phyloP scores from a whole-genome alignment of 2,113 vertebrate genomes.

The Entelurus aequoreus region DNA sequence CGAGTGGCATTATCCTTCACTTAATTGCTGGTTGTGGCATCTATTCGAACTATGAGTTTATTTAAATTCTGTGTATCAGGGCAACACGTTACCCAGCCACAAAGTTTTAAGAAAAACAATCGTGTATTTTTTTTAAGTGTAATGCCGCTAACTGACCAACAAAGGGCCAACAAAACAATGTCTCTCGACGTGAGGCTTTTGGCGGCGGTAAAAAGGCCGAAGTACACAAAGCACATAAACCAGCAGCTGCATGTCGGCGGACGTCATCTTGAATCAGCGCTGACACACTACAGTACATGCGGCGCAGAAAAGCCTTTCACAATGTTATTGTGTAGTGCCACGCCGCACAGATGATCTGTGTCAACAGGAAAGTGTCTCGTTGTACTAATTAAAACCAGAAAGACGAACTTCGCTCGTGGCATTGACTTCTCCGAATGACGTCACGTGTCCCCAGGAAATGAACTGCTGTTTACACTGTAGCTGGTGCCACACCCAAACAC shows the following conservation, averaged over 20 bases:
- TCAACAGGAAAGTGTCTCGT: background rate
- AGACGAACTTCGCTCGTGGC: background rate
- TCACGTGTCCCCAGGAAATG: background rate
- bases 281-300: conserved; percentile 1
- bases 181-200: background rate
- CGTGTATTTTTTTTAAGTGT: background rate
- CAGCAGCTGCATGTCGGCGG: background rate
- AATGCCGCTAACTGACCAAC: background rate
- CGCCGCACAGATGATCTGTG: conserved; percentile 5
- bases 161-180: background rate
- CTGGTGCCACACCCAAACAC: background rate
- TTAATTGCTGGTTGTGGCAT: too few relatives aligned
- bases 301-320: background rate
- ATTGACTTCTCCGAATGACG: background rate
- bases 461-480: background rate
- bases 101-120: background rate
- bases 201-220: background rate
- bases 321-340: conserved; percentile 1
- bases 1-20: too few relatives aligned
- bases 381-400: background rate
- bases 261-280: background rate
- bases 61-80: too few relatives aligned
- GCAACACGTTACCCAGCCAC: background rate
- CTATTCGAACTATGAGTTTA: too few relatives aligned
- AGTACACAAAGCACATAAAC: background rate